These are phyloP conservation scores for Hydrolagus affinis DNA, from an alignment of 2,113 vertebrate genomes.

Conservation along the genomic window DNA sequence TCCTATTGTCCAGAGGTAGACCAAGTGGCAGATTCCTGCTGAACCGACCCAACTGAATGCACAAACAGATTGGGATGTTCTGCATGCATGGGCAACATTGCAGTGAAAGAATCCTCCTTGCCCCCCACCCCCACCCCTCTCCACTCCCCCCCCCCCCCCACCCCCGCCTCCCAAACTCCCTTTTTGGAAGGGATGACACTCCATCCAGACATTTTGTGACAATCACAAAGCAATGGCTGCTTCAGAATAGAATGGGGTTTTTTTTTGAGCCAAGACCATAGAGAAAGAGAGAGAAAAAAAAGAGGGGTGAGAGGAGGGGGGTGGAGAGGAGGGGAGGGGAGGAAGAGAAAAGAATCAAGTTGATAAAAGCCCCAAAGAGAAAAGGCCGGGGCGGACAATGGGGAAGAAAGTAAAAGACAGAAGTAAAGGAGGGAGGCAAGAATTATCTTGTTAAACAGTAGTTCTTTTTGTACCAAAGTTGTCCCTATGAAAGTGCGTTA, in stretches of 20 bases:
- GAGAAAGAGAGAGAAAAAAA: constrained; percentile 39
- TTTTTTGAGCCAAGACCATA: constrained; percentile 46
- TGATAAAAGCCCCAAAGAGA: constrained; percentile 46
- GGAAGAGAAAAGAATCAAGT: constrained; percentile 41
- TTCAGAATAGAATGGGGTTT: constrained; percentile 51
- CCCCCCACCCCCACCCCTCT: constrained; percentile 59
- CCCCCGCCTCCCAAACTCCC: constrained; percentile 57
- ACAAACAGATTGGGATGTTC: constrained; percentile 72
- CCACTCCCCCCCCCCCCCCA: constrained; percentile 50
- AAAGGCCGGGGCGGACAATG: constrained; percentile 50
- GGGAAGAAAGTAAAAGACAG: constrained; percentile 54
- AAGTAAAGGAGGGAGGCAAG: constrained; percentile 59
- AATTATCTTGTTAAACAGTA: constrained; percentile 66
- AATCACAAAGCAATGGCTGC: constrained; percentile 59
- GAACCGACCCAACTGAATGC: constrained; percentile 68
- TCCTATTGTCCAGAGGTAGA: constrained; percentile 68
- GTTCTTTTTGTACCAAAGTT: constrained; percentile 37
- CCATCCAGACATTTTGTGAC: constrained; percentile 61
- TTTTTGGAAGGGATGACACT: constrained; percentile 56
- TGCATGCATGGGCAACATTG: constrained; percentile 65
- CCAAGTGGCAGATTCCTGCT: constrained; percentile 70
- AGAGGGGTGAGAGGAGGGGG: too few relatives aligned
- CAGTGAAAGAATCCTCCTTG: constrained; percentile 41
- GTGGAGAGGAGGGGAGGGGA: too few relatives aligned
- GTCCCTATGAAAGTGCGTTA: constrained; percentile 49